Percentiles rank a stretch among this genome's conserved stretches.
phyloP scores from a whole-genome alignment of 2,113 vertebrate genomes.

The Montifringilla adamsi region DNA sequence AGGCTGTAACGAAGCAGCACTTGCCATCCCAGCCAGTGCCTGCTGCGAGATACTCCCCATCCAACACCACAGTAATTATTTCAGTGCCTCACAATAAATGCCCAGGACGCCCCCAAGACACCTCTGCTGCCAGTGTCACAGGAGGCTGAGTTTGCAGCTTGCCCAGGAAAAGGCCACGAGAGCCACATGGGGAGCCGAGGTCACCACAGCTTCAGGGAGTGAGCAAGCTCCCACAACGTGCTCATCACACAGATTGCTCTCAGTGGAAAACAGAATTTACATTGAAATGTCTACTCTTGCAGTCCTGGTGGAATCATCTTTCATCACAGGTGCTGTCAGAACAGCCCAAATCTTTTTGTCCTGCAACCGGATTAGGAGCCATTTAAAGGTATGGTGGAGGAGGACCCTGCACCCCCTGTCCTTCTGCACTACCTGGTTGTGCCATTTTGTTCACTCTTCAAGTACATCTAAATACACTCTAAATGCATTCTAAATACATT shows the following conservation, averaged over 20 bases:
- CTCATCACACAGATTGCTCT: not conserved
- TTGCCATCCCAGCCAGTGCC: not conserved
- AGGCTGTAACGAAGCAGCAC: not conserved
- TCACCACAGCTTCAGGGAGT: not conserved
- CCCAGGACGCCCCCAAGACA: not conserved
- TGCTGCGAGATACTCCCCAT: not conserved
- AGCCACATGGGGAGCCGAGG: rapidly evolving
- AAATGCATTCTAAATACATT: not conserved
- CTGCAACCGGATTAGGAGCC: not conserved
- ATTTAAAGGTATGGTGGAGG: rapidly evolving
- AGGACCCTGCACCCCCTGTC: not conserved
- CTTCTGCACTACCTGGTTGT: not conserved
- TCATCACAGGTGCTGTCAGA: not conserved
- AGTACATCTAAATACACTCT: not conserved
- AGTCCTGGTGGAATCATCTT: not conserved
- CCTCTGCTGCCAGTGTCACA: not conserved
- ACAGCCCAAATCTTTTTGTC: not conserved
- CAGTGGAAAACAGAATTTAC: not conserved
- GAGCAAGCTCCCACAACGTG: not conserved
- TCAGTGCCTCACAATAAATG: not conserved
- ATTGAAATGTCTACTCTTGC: not conserved
- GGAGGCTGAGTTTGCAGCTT: not conserved
- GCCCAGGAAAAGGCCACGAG: not conserved
- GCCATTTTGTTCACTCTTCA: rapidly evolving
- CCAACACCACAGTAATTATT: not conserved